These are phyloP conservation scores for Cladorhizidae sp. DNA, from an alignment of 37 sponge, comb jelly and placozoan genomes.

Conservation along the genomic window DNA sequence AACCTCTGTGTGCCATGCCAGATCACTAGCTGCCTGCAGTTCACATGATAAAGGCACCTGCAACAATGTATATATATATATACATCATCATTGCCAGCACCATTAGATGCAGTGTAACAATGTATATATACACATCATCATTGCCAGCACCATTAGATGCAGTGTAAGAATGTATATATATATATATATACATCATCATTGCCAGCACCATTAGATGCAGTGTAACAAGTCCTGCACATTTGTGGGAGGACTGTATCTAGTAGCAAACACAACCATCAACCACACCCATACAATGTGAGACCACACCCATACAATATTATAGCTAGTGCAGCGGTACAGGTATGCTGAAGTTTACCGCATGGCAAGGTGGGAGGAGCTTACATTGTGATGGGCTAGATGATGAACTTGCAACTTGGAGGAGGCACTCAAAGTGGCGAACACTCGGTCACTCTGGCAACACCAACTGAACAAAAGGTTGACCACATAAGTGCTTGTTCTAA, in stretches of 20 bases:
- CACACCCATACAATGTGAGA: not conserved
- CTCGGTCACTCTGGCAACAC: slow-evolving; percentile 35
- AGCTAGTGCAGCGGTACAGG: too few relatives aligned
- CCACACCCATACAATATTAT: too few relatives aligned
- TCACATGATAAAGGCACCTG: slow-evolving; percentile 39
- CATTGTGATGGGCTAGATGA: slow-evolving; percentile 48
- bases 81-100: too few relatives aligned
- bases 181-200: too few relatives aligned
- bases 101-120: too few relatives aligned
- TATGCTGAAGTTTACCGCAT: too few relatives aligned
- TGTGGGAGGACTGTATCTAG: not conserved
- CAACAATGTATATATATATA: too few relatives aligned
- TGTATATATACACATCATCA: too few relatives aligned
- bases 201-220: too few relatives aligned
- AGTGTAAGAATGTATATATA: too few relatives aligned
- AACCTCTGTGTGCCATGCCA: slow-evolving; percentile 45
- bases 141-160: too few relatives aligned
- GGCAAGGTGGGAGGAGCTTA: not conserved
- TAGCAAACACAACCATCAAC: not conserved
- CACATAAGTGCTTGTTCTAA: too few relatives aligned
- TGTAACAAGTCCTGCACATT: not conserved
- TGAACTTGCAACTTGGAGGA: slow-evolving; percentile 50
- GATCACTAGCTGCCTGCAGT: slow-evolving; percentile 15
- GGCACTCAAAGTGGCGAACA: slow-evolving; percentile 58
- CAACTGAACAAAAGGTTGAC: slow-evolving; percentile 18